Percentiles rank a stretch among this genome's conserved stretches.
Conservation (phyloP, 64 coral and sea anemone genomes). For the Pocillopora damicornis region DNA sequence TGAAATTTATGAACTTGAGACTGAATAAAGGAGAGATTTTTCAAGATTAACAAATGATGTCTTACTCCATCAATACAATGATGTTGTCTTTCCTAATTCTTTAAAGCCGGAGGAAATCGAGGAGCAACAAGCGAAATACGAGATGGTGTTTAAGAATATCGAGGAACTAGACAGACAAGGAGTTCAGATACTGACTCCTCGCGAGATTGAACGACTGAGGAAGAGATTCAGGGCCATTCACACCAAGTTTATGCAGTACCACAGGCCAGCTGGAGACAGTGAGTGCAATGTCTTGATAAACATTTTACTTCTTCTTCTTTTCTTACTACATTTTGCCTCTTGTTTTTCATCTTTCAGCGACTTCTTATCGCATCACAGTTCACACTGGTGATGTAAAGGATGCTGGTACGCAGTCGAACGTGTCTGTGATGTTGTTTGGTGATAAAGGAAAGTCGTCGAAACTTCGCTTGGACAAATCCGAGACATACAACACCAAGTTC, state of each 20-base stretch:
- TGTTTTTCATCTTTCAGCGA: conserved; percentile 20
- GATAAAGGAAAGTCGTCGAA: conserved; percentile 63
- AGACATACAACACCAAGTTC: conserved; percentile 81
- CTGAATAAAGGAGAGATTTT: too few species aligned
- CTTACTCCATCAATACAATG: too few species aligned
- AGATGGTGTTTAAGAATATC: conserved; percentile 60
- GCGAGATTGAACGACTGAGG: conserved; percentile 44
- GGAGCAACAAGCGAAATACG: conserved; percentile 66
- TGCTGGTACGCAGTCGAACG: conserved; percentile 84
- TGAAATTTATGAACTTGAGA: too few species aligned
- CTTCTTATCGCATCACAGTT: conserved; percentile 81
- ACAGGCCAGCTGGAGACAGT: conserved; percentile 51
- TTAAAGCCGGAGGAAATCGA: conserved; percentile 58
- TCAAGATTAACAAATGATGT: too few species aligned
- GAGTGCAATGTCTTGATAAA: not conserved
- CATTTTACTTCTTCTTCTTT: not conserved
- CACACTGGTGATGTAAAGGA: conserved; percentile 96
- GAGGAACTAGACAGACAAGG: conserved; percentile 77
- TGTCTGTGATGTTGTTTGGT: conserved; percentile 69
- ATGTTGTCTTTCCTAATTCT: not conserved
- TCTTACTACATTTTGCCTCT: not conserved
- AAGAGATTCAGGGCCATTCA: conserved; percentile 68
- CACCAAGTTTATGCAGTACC: conserved; percentile 60
- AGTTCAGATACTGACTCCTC: conserved; percentile 56
- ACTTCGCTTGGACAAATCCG: conserved; percentile 65